These are phyloP conservation scores for Ancistrus triradiatus DNA, from an alignment of 2,113 vertebrate genomes.

Conservation along the genomic window DNA sequence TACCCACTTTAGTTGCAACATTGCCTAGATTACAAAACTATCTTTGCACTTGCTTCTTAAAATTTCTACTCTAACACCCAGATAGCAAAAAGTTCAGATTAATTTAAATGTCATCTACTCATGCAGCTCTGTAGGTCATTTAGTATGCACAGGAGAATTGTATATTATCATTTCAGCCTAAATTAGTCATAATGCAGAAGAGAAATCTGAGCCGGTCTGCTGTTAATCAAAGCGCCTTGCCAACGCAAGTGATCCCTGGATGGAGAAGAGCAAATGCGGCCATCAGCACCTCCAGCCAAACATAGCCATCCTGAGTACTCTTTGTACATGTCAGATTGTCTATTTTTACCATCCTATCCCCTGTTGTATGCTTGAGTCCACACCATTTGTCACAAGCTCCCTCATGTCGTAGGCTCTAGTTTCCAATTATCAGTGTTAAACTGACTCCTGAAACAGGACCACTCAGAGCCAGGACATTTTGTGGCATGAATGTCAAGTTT, in stretches of 20 bases:
- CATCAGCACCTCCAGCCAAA: conserved; percentile 34
- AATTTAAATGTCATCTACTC: conserved; percentile 27
- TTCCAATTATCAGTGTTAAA: conserved; percentile 50
- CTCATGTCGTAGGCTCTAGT: conserved; percentile 35
- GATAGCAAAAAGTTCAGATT: background rate
- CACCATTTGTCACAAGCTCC: conserved; percentile 35
- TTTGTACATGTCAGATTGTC: conserved; percentile 29
- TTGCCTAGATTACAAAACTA: background rate
- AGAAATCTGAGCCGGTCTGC: conserved; percentile 30
- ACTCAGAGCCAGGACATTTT: conserved; percentile 18
- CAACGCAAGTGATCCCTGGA: conserved; percentile 21
- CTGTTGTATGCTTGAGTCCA: conserved; percentile 27
- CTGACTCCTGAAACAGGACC: conserved; percentile 27
- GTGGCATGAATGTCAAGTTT: conserved; percentile 13
- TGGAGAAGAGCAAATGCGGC: conserved; percentile 10
- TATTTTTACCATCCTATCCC: conserved; percentile 42
- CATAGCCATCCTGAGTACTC: conserved; percentile 20
- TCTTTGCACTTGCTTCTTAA: background rate
- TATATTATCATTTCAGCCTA: conserved; percentile 19
- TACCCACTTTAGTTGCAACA: too few species aligned
- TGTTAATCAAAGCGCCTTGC: conserved; percentile 28
- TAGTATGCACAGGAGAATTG: conserved; percentile 2
- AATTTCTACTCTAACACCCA: conserved; percentile 10
- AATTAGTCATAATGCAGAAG: conserved; percentile 19
- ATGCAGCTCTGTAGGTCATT: conserved; percentile 7